Percentiles rank a stretch among this genome's conserved stretches.
Conservation (phyloP, 2,797 vertebrate genomes). For the Cichlasoma orientale region DNA sequence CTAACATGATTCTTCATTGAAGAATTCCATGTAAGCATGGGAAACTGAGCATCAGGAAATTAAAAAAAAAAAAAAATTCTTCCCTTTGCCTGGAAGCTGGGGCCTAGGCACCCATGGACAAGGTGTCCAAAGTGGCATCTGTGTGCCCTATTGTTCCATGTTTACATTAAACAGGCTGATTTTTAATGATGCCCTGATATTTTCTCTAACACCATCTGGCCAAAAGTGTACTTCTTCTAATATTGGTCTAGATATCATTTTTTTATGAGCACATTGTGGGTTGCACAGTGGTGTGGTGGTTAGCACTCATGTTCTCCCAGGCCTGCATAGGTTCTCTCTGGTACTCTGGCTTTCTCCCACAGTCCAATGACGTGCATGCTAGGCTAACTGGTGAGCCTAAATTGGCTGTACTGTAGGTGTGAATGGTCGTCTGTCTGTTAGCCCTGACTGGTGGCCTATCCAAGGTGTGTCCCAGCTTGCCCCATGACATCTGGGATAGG, state of each 20-base stretch:
- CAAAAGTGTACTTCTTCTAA: neutral
- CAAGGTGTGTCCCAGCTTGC: too few relatives aligned
- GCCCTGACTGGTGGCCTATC: too few relatives aligned
- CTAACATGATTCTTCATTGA: constrained; percentile 18
- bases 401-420: neutral
- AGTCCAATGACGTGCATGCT: neutral
- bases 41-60: neutral
- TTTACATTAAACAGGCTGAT: neutral
- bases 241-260: neutral
- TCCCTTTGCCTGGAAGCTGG: constrained; percentile 1
- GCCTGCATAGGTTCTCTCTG: fast-evolving
- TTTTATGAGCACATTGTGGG: neutral
- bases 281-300: fast-evolving
- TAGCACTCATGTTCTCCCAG: neutral
- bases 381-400: neutral
- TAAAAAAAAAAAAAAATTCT: neutral
- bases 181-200: neutral
- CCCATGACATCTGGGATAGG: too few relatives aligned
- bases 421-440: too few relatives aligned
- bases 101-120: neutral
- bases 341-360: neutral
- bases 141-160: neutral
- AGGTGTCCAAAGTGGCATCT: neutral
- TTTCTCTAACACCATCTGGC: neutral
- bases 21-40: constrained; percentile 4